Base-by-base conservation (phyloP, 2,113 vertebrate species). In the Lanius collurio region DNA sequence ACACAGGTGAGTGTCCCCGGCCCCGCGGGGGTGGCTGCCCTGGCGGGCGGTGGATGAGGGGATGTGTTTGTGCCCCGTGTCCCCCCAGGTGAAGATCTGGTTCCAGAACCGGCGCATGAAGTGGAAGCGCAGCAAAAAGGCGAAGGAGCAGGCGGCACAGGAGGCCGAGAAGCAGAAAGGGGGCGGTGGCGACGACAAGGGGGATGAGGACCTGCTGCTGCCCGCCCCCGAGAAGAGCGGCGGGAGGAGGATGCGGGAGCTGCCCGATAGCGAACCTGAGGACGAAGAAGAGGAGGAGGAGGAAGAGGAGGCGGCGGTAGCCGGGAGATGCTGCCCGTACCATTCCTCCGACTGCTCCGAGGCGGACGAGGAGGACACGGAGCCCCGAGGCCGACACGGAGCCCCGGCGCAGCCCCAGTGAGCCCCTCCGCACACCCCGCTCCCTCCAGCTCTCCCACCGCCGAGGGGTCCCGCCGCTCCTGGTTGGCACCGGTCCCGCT, bases 71-170 rank as follows among this genome's bases (percentile, higher is more conserved):
- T 78, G 89, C 13, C 35, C 13, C 10, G 11, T 27, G 8, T 81
- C 26, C 46, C n/a, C 30, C 7, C 97, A 99, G 99, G 99, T 99
- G 99, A 99, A 99, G 98, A 99, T 99, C 91, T 99, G 99, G 99
- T 99, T 99, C 97, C 99, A 99, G 98, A 99, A 99, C 98, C 98
- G 99, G 60, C 98, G 99, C 94, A 99, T 99, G 99, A 99, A 99
- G 95, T 99, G 99, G 99, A 99, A 99, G 95, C 98, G 99, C 57
- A 99, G 99, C 96, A 99, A 99, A 94, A 99, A 99, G 94, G 99
- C 99, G n/a, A 99, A 99, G 88, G 99, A 99, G 62, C 99, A 99
- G 97, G 99, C 99, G 14, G 99, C 98, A 1, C 99, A 99, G 98
- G 99, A 99, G 93, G 98, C 99, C 2, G 99, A 99, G 96, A 99